phyloP scores from a whole-genome alignment of 2,113 vertebrate species.

The Platysternon megacephalum region DNA sequence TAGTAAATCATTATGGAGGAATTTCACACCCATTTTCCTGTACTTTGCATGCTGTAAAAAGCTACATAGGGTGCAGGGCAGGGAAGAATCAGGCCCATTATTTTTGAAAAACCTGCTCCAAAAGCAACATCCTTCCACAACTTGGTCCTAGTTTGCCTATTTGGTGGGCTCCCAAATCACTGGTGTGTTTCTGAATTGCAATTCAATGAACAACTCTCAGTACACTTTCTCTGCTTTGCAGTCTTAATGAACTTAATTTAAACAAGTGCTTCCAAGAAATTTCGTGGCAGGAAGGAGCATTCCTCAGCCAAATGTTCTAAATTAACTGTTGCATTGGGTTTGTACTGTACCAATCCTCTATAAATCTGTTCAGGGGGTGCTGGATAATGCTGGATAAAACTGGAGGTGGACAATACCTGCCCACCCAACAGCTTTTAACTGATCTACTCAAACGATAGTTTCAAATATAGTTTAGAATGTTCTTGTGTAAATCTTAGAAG shows the following conservation, averaged over 20 bases:
- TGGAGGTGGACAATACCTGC: background rate
- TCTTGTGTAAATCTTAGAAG: background rate
- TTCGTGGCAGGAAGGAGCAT: background rate
- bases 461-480: background rate
- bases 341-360: fast-evolving
- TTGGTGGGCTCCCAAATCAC: background rate
- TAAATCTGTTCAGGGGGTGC: too few species aligned
- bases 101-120: fast-evolving
- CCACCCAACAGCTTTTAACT: background rate
- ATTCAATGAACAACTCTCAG: background rate
- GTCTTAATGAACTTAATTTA: background rate
- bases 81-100: background rate
- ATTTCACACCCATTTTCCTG: fast-evolving
- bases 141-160: background rate
- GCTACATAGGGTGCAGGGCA: background rate
- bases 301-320: background rate
- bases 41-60: background rate
- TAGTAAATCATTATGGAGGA: fast-evolving
- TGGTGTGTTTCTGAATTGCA: background rate
- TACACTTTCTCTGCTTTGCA: background rate
- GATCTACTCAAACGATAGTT: background rate
- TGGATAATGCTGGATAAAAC: background rate
- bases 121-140: background rate
- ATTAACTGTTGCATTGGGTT: background rate
- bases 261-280: background rate